phyloP scores from a whole-genome alignment of 2,797 vertebrate genomes.

The Lacerta agilis region DNA sequence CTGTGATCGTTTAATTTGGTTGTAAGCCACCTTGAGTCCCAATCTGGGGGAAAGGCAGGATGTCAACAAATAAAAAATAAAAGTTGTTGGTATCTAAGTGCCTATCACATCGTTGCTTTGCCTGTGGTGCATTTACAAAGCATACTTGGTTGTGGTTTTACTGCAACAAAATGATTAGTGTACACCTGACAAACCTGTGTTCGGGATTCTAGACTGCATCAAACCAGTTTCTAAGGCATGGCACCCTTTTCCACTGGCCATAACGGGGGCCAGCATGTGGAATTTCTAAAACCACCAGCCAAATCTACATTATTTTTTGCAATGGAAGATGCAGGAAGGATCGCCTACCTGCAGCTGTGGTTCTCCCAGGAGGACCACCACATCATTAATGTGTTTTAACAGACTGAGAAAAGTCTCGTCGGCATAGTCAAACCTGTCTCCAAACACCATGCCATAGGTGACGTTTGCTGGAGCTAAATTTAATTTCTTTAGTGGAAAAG shows the following conservation, averaged over 20 bases:
- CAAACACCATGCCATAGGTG: constrained; percentile 64
- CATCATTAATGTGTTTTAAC: constrained; percentile 61
- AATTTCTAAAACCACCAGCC: background rate
- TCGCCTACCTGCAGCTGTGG: constrained; percentile 60
- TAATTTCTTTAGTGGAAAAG: constrained; percentile 58
- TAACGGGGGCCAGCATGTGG: background rate
- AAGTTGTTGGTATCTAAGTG: no score
- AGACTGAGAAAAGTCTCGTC: constrained; percentile 59
- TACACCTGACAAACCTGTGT: background rate
- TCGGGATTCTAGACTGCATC: no score
- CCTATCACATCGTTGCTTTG: background rate
- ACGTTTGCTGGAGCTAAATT: constrained; percentile 64
- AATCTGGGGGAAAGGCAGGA: no score
- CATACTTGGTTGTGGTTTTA: background rate
- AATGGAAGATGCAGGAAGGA: background rate
- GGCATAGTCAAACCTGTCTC: constrained; percentile 68
- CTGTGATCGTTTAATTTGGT: no score
- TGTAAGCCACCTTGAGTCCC: no score
- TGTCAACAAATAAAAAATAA: no score
- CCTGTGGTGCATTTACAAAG: background rate
- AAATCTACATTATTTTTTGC: background rate
- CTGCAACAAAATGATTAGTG: background rate
- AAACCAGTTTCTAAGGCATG: background rate
- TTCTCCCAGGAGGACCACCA: constrained; percentile 66
- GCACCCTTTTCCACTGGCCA: no score